Evolutionary conservation across 2,797 vertebrate genomes (phyloP), one percentile per base, ranked within the genome.

Genomic region (Thunnus albacares): DNA sequence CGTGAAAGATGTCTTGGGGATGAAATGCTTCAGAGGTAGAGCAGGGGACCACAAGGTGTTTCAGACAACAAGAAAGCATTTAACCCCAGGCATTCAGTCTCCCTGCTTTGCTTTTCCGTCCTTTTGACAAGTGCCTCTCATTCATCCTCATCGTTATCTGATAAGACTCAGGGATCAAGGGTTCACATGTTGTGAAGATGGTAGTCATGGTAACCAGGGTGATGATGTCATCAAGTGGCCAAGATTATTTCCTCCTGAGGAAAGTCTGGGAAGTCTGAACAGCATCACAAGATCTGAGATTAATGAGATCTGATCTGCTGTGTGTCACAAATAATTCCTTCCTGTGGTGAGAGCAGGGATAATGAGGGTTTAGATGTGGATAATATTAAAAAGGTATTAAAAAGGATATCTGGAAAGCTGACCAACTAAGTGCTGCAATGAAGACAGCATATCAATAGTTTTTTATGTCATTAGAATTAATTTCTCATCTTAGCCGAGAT

Each of bases 121-220:
- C 67, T 75, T 71, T 18, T 58, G 70, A 86, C 72, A 66, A 87
- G 78, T 57, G 81, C 33, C 77, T 84, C 84, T 79, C 62, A 14
- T 77, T 83, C 86, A 73, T 59, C 72, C 70, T 72, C 83, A 10
- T 15, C 18, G 47, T 52, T 65, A 84, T 82, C 88, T 72, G 83
- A 81, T 84, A 49, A 77, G 78, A 73, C 57, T 10, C 55, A 0
- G 62, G 72, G 85, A 85, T 81, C 82, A 71, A 79, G 56, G 62
- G 77, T 71, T 82, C 60, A 59, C 53, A 33, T 80, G 91, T 71
- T 64, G 56, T 33, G 74, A 47, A 65, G 82, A 41, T 18, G 5
- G 84, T 87, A 24, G 82, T 33, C 87, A 72, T 15, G 84, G 84
- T 65, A 89, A 91, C 90, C 15, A 5, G 65, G 68, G 22, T 72